Evolutionary conservation across 2,888 invertebrate species (phyloP).

Genomic region (Eucera pruinosa): DNA sequence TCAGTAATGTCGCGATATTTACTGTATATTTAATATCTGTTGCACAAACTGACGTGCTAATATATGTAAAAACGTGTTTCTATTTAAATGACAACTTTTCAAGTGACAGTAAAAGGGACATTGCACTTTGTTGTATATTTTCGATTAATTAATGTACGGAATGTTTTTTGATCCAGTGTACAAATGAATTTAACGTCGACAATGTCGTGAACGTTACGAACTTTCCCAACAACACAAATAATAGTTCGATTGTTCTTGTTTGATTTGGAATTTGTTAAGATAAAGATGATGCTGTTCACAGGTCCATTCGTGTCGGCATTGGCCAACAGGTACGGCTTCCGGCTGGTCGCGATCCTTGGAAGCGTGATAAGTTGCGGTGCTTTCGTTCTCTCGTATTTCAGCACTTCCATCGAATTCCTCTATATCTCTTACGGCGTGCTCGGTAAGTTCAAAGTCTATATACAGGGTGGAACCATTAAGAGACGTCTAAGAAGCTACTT

Average conservation of each 20-base stretch:
- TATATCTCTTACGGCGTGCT: slow-evolving; percentile 93
- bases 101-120: no score
- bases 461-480: not conserved
- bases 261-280: not conserved
- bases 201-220: no score
- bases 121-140: no score
- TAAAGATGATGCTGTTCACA: slow-evolving; percentile 75
- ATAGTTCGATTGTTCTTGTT: not conserved
- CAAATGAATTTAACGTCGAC: no score
- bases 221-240: no score
- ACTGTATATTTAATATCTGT: no score
- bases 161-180: no score
- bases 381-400: slow-evolving; percentile 90
- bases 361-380: slow-evolving; percentile 89
- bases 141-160: no score
- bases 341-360: slow-evolving; percentile 94
- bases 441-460: slow-evolving; percentile 84
- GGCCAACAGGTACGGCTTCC: slow-evolving; percentile 96
- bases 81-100: no score
- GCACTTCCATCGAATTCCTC: slow-evolving; percentile 90
- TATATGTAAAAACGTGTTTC: no score
- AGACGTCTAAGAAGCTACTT: not conserved
- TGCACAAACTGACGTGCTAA: no score
- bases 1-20: no score
- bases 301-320: slow-evolving; percentile 97